These are phyloP conservation scores for Thereva nobilitata DNA, from an alignment of 2,888 invertebrate genomes.

Conservation along the genomic window DNA sequence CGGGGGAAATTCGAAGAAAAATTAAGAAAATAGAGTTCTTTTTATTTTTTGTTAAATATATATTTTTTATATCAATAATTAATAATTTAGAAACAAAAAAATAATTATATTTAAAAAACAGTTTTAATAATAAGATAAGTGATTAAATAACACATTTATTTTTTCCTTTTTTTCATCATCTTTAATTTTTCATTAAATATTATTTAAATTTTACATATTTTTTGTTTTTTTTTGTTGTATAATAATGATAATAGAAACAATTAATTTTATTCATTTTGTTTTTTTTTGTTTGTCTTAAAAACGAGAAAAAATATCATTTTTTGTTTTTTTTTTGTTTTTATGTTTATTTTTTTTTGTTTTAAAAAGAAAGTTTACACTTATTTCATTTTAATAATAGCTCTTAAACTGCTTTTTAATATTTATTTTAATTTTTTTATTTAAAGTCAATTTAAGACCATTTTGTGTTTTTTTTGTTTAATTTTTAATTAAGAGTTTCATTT, in stretches of 20 bases:
- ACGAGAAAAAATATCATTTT: neutral
- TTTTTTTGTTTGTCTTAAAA: neutral
- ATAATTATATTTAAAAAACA: too few relatives aligned
- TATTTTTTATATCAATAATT: slow-evolving; percentile 20
- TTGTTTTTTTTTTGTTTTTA: neutral
- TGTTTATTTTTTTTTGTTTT: neutral
- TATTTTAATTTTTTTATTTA: slow-evolving; percentile 2
- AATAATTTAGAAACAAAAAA: neutral
- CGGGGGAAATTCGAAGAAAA: neutral
- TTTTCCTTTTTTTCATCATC: neutral
- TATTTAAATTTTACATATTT: neutral
- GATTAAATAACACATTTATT: neutral
- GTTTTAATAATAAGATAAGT: neutral
- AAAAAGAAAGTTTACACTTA: neutral
- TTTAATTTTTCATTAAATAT: neutral
- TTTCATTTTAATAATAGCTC: too few relatives aligned
- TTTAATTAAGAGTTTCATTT: neutral
- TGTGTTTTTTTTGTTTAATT: neutral
- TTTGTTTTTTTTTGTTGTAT: neutral
- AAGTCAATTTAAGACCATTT: neutral
- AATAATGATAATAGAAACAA: neutral
- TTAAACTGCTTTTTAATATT: neutral
- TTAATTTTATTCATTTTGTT: too few relatives aligned
- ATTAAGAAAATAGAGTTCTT: slow-evolving; percentile 29
- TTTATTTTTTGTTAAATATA: slow-evolving; percentile 10